Evolutionary conservation across 2,113 vertebrate species (phyloP).

Genomic region (Acanthochromis polyacanthus): DNA sequence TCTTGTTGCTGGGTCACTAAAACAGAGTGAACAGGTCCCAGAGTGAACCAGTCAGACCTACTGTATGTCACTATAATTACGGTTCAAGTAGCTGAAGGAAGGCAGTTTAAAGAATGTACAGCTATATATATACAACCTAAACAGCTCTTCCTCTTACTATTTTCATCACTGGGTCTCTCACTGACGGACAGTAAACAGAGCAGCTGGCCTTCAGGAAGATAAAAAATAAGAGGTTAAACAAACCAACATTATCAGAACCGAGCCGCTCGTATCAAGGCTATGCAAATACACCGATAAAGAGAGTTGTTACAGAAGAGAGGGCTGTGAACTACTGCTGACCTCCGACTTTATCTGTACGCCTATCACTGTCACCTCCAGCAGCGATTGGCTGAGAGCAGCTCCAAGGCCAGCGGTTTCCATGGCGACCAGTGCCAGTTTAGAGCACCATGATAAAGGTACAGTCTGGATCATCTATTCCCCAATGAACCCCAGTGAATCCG

Average conservation of each 20-base stretch:
- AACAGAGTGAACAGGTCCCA: background rate
- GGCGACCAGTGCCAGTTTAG: constrained; percentile 40
- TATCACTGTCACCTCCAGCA: constrained; percentile 53
- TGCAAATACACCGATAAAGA: constrained; percentile 43
- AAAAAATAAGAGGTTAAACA: constrained; percentile 35
- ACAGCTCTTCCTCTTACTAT: background rate
- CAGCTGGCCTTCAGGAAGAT: constrained; percentile 32
- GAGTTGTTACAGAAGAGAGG: constrained; percentile 18
- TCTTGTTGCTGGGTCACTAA: constrained; percentile 4
- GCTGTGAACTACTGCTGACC: constrained; percentile 53
- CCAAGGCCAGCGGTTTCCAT: constrained; percentile 55
- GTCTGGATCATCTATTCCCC: too few species aligned
- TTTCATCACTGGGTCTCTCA: constrained; percentile 14
- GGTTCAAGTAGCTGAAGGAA: constrained; percentile 8
- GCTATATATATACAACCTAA: constrained; percentile 19
- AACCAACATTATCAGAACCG: constrained; percentile 29
- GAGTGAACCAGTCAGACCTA: constrained; percentile 2
- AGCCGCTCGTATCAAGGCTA: constrained; percentile 36
- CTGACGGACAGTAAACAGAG: constrained; percentile 12
- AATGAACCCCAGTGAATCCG: too few species aligned
- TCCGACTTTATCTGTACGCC: constrained; percentile 49
- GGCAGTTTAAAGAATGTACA: background rate
- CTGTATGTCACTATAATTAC: constrained; percentile 6
- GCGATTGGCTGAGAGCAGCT: constrained; percentile 44
- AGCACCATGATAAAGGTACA: constrained; percentile 8